phyloP scores from a whole-genome alignment of 2,113 vertebrate genomes.

The Excalfactoria chinensis region DNA sequence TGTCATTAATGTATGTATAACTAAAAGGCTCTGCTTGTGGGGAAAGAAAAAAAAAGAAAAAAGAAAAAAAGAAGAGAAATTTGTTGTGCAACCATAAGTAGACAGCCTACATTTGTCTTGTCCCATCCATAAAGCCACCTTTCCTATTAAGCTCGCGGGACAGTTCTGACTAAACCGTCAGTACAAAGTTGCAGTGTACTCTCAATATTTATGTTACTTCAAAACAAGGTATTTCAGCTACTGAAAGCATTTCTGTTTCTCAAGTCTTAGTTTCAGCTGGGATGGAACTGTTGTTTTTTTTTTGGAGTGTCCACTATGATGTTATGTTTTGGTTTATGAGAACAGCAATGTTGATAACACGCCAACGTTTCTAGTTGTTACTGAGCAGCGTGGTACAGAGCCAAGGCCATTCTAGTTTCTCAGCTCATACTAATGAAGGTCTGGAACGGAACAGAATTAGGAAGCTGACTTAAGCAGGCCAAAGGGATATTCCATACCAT shows the following conservation, averaged over 20 bases:
- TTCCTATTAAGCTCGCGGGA: not conserved
- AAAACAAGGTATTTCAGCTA: not conserved
- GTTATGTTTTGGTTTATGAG: no score
- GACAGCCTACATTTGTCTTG: rapidly evolving
- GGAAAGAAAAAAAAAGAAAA: not conserved
- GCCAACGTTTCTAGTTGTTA: no score
- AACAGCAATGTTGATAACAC: no score
- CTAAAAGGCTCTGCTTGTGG: not conserved
- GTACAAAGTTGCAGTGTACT: not conserved
- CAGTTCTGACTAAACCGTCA: not conserved
- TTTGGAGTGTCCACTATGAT: no score
- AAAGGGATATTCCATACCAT: no score
- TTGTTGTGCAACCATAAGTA: not conserved
- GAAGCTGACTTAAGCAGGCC: no score
- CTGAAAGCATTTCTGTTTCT: not conserved
- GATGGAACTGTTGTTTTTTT: no score
- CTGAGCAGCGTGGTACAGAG: no score
- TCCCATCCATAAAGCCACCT: not conserved
- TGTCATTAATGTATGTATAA: not conserved
- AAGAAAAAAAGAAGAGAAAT: not conserved
- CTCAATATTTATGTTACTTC: not conserved
- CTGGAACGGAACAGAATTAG: no score
- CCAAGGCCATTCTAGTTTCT: no score
- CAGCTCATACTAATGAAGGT: no score
- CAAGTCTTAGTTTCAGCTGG: no score